Conservation (phyloP, 2,113 vertebrate species). For the Pan troglodytes region DNA sequence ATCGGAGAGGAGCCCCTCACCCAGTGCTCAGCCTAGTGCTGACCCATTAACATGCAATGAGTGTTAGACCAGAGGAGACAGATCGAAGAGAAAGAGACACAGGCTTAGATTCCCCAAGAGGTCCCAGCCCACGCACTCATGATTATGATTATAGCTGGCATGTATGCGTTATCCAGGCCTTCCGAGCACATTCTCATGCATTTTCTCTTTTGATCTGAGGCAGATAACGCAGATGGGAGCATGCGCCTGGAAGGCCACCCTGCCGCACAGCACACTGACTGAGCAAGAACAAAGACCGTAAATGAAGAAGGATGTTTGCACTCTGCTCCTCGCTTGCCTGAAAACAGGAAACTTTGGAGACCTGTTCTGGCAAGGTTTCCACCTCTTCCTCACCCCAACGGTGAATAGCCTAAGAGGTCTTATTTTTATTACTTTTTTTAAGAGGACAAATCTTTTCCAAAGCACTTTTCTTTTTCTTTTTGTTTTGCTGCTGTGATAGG, state of each 20-base stretch:
- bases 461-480: background rate
- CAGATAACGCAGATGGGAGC: slow-evolving; percentile 56
- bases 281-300: slow-evolving; percentile 74
- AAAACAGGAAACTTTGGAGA: slow-evolving; percentile 58
- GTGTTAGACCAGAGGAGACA: background rate
- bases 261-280: slow-evolving; percentile 58
- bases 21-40: background rate
- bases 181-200: slow-evolving; percentile 39
- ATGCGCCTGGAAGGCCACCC: slow-evolving; percentile 57
- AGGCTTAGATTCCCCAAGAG: background rate
- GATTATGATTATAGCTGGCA: slow-evolving; percentile 54
- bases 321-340: slow-evolving; percentile 53
- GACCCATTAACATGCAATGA: background rate
- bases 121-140: background rate
- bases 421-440: slow-evolving; percentile 24
- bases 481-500: background rate
- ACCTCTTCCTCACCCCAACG: slow-evolving; percentile 48
- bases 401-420: background rate
- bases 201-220: slow-evolving; percentile 66
- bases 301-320: slow-evolving; percentile 69
- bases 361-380: background rate
- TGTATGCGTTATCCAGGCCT: slow-evolving; percentile 42
- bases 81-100: background rate
- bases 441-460: background rate
- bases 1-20: background rate